A percentile compares a stretch with the other conserved stretches of the same genome.
Evolutionary conservation across 2,888 invertebrate genomes (phyloP).

Genomic region (Daptonema setosum): DNA sequence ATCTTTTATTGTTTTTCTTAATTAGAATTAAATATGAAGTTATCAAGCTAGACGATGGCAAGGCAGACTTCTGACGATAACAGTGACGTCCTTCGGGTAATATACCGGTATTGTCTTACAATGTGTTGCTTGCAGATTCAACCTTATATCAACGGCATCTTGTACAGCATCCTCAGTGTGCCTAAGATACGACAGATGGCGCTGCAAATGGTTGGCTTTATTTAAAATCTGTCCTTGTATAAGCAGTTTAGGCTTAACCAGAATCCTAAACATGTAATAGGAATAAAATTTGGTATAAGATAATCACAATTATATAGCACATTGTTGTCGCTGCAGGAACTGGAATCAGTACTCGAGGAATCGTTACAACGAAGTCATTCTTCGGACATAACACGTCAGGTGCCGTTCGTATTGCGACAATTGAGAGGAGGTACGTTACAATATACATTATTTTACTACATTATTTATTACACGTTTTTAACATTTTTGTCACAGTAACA

Average conservation of each 20-base stretch:
- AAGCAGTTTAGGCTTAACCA: not conserved
- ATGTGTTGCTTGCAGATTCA: conserved; percentile 29
- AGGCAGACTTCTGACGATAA: too few species aligned
- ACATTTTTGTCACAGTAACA: too few species aligned
- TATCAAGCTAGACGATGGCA: too few species aligned
- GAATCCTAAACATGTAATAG: too few species aligned
- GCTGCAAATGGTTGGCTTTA: conserved; percentile 32
- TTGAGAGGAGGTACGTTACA: not conserved
- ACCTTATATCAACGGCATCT: conserved; percentile 37
- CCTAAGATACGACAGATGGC: conserved; percentile 34
- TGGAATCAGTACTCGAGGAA: not conserved
- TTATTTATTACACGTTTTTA: too few species aligned
- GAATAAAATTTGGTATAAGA: not conserved
- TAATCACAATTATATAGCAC: not conserved
- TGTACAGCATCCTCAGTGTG: conserved; percentile 36
- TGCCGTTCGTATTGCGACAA: not conserved
- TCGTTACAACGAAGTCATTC: not conserved
- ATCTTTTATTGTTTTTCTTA: too few species aligned
- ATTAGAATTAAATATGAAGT: too few species aligned
- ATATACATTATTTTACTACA: too few species aligned
- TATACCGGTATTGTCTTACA: too few species aligned
- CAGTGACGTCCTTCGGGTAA: too few species aligned
- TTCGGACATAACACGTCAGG: not conserved
- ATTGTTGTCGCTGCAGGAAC: not conserved
- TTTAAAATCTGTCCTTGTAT: not conserved